Conservation (phyloP, 2,888 invertebrate genomes). For the Agapostemon virescens region DNA sequence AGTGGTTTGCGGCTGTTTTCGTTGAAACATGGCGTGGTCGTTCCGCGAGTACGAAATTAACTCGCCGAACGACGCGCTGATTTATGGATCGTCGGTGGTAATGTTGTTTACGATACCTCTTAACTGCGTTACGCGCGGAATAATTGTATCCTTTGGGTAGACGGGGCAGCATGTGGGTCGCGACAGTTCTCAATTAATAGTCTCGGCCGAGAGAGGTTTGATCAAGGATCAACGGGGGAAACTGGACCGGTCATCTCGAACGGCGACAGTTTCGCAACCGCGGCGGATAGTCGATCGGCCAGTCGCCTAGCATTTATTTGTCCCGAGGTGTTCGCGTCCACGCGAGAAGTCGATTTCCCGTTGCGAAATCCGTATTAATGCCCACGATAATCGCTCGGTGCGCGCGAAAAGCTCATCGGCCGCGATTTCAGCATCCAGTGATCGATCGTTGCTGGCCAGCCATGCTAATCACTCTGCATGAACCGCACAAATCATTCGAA, state of each 20-base stretch:
- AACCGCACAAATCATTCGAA: not conserved
- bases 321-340: slow-evolving; percentile 3
- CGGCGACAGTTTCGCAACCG: slow-evolving; percentile 38
- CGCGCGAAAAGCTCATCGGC: not conserved
- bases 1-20: no score
- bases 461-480: not conserved
- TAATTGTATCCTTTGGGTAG: not conserved
- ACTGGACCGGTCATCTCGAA: slow-evolving; percentile 15
- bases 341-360: slow-evolving; percentile 40
- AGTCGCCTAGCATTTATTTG: slow-evolving; percentile 23
- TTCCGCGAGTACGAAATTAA: not conserved
- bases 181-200: slow-evolving; percentile 10
- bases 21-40: no score
- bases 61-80: slow-evolving; percentile 25
- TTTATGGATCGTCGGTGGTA: slow-evolving; percentile 29
- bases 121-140: slow-evolving; percentile 5
- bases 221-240: slow-evolving; percentile 1
- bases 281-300: slow-evolving; percentile 35
- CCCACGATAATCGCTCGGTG: not conserved
- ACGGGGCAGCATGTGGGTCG: not conserved
- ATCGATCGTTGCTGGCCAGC: not conserved
- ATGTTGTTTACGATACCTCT: slow-evolving; percentile 34
- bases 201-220: not conserved
- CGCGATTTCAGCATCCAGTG: not conserved
- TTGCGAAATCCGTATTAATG: slow-evolving; percentile 31